A percentile compares a stretch with the other conserved stretches of the same genome.
phyloP scores from a whole-genome alignment of 2,113 vertebrate genomes.

The Chloroceryle aenea region DNA sequence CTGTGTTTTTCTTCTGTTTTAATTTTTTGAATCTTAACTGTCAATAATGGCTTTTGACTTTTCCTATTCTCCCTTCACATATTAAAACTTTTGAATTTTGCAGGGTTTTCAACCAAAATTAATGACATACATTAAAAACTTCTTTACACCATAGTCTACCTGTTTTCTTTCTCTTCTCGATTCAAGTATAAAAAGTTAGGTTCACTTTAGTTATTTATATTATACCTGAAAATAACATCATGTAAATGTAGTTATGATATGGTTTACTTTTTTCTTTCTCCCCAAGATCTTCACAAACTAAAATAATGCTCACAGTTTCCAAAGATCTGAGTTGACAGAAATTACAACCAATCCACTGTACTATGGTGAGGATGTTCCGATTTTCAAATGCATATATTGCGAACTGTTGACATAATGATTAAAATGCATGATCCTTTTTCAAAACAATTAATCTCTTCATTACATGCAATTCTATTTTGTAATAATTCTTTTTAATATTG shows the following conservation, averaged over 20 bases:
- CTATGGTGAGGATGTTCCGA: background rate
- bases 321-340: background rate
- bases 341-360: background rate
- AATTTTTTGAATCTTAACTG: background rate
- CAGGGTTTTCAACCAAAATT: background rate
- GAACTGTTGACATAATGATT: background rate
- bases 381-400: background rate
- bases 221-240: background rate
- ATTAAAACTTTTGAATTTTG: background rate
- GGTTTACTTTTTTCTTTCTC: background rate
- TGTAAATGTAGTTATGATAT: background rate
- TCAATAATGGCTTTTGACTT: background rate
- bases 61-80: background rate
- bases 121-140: background rate
- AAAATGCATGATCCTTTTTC: background rate
- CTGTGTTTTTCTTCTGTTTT: background rate
- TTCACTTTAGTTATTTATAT: background rate
- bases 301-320: background rate
- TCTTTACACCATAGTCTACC: background rate
- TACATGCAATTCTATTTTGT: background rate
- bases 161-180: background rate
- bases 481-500: background rate
- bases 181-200: background rate
- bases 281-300: background rate
- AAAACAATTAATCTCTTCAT: background rate